These are phyloP conservation scores for Agrochola litura DNA, from an alignment of 2,888 invertebrate species.

Conservation along the genomic window DNA sequence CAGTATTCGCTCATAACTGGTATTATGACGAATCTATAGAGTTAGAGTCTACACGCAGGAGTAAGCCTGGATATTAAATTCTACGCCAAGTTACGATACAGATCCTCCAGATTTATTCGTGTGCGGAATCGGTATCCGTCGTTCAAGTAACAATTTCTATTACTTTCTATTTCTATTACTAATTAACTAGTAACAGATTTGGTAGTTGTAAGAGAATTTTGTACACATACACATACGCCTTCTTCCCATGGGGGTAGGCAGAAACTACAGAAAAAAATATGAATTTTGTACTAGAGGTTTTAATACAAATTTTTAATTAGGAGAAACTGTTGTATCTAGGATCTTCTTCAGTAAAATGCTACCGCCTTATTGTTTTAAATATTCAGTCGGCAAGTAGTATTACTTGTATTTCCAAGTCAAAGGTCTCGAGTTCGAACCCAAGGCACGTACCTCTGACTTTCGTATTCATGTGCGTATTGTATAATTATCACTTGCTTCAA, in stretches of 20 bases:
- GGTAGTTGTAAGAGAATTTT: not conserved
- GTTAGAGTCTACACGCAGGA: slow-evolving; percentile 17
- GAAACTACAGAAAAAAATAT: too few species aligned
- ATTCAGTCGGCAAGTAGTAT: not conserved
- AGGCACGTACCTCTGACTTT: too few species aligned
- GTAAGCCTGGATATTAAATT: slow-evolving; percentile 57
- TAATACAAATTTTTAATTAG: not conserved
- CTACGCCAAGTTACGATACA: slow-evolving; percentile 50
- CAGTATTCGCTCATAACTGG: slow-evolving; percentile 17
- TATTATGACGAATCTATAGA: slow-evolving; percentile 50
- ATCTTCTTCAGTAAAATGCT: not conserved
- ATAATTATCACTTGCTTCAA: too few species aligned
- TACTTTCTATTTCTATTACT: slow-evolving; percentile 31
- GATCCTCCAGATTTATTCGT: slow-evolving; percentile 47
- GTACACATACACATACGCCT: too few species aligned
- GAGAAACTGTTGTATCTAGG: not conserved
- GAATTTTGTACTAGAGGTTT: not conserved
- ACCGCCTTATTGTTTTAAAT: too few species aligned
- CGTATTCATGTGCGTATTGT: too few species aligned
- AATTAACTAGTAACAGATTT: slow-evolving; percentile 23
- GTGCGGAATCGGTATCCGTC: slow-evolving; percentile 44
- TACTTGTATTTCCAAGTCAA: too few species aligned
- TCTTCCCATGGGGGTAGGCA: too few species aligned
- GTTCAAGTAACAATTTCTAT: slow-evolving; percentile 26
- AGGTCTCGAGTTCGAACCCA: too few species aligned